Evolutionary conservation across 2,797 vertebrate genomes (phyloP).

Genomic region (Labroides dimidiatus): DNA sequence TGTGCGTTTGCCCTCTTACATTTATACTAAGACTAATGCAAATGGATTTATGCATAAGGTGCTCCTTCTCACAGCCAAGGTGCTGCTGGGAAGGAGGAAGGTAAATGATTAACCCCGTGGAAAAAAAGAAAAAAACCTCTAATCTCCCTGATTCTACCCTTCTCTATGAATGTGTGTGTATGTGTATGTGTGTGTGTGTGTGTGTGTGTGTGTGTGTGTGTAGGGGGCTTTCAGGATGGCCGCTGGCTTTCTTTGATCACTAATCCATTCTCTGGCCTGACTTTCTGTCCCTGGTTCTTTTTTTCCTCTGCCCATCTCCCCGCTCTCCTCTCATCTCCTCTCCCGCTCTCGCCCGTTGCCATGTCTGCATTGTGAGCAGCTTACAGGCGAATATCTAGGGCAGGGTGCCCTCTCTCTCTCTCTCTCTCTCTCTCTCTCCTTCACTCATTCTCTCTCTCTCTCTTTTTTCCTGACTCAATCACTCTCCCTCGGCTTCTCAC

Average conservation of each 20-base stretch:
- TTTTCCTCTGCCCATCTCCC: slow-evolving; percentile 64
- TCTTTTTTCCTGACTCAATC: slow-evolving; percentile 9
- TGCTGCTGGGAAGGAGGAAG: slow-evolving; percentile 46
- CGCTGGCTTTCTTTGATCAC: slow-evolving; percentile 73
- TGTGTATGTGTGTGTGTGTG: no score
- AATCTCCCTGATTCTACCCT: slow-evolving; percentile 40
- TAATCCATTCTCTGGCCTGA: slow-evolving; percentile 77
- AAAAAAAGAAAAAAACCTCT: slow-evolving; percentile 33
- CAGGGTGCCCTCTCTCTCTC: slow-evolving; percentile 54
- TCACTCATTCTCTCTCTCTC: slow-evolving; percentile 12
- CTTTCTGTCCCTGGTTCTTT: slow-evolving; percentile 64
- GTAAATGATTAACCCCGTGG: slow-evolving; percentile 65
- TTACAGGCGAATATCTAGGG: slow-evolving; percentile 65
- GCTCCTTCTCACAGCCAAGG: slow-evolving; percentile 52
- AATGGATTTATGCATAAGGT: slow-evolving; percentile 61
- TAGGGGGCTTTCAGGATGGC: slow-evolving; percentile 57
- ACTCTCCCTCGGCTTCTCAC: slow-evolving; percentile 1
- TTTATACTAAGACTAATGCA: slow-evolving; percentile 51
- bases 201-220: slow-evolving; percentile 13
- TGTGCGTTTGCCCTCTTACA: slow-evolving; percentile 51
- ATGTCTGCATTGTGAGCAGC: slow-evolving; percentile 70
- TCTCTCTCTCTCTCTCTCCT: slow-evolving; percentile 37
- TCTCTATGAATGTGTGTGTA: slow-evolving; percentile 28
- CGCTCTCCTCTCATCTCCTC: slow-evolving; percentile 59
- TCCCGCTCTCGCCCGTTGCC: slow-evolving; percentile 43